Base-by-base conservation (phyloP, 2,888 invertebrate species). In the Polietes domitor region DNA sequence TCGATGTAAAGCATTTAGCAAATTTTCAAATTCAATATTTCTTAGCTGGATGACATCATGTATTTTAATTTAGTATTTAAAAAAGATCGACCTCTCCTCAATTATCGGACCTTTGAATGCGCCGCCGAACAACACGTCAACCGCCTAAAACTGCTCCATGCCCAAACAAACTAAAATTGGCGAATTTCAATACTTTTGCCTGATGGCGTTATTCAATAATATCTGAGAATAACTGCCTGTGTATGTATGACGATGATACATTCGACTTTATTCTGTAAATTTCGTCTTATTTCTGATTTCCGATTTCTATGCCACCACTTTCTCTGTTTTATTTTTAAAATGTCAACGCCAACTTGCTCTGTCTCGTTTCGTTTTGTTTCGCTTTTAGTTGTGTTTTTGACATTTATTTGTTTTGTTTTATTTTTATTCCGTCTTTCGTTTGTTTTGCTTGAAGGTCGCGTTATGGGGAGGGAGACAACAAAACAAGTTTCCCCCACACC, bases 1-100 rank as follows among this genome's bases (percentile, higher is more conserved):
- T 77, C 26, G 58, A 37, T 83, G 71, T 84, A 76, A 80, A 68
- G 21, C 37, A 68, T 77, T 73, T 50, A 73, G 43, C 55, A 9
- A 55, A 58, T 50, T 71, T 63, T 32, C 43, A 37, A 32, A 15
- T 74, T 71, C 61, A 72, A 55, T 77, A 55, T 61, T 47, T 80
- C 15, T 72, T 41, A 72, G 37, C 2, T n/a, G 24, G 84, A 81
- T 84, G 84, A 81, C 81, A 79, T 84, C 81, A 84, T 84, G n/a
- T 19, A 9, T 58, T 7, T 78, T 76, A 63, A 76, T 61, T 78
- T 74, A 10, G 12, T 28, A 7, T 37, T 7, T 37, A 28, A 47
- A 28, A 15, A 74, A 65, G 47, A 73, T 24, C 50, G 74, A 70
- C 77, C 55, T 65, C 55, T 83, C 50, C 43, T 17, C 41, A 41